Conservation (phyloP, 2,797 vertebrate genomes). For the Carduelis carduelis region DNA sequence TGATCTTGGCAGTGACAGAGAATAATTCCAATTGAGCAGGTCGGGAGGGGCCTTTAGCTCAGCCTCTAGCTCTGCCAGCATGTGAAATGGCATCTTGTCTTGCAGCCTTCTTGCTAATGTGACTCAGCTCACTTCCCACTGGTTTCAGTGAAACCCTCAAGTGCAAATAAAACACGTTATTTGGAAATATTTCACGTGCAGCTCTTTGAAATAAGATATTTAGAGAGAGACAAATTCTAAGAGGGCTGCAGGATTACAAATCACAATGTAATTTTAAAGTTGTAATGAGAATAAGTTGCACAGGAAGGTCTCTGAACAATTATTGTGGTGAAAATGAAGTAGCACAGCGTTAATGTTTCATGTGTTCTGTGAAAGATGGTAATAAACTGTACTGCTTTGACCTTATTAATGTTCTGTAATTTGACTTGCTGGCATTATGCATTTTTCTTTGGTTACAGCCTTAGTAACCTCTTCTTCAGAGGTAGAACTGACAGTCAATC, state of each 20-base stretch:
- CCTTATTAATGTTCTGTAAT: slow-evolving; percentile 56
- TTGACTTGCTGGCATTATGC: neutral
- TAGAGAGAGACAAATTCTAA: slow-evolving; percentile 30
- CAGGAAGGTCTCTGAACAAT: slow-evolving; percentile 24
- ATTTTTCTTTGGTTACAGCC: slow-evolving; percentile 17
- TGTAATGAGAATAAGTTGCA: slow-evolving; percentile 32
- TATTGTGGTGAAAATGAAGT: slow-evolving; percentile 38
- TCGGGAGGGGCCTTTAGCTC: neutral
- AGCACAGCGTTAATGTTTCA: slow-evolving; percentile 14
- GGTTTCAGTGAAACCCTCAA: neutral
- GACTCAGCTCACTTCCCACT: neutral
- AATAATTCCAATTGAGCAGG: neutral
- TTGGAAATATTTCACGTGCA: neutral
- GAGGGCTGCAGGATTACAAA: slow-evolving; percentile 18
- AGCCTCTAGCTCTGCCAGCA: neutral
- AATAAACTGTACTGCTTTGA: slow-evolving; percentile 46
- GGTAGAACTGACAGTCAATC: neutral
- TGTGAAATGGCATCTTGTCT: neutral
- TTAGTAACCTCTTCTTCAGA: neutral
- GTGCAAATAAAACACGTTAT: neutral
- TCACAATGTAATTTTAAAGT: slow-evolving; percentile 28
- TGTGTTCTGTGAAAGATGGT: slow-evolving; percentile 31
- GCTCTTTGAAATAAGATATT: slow-evolving; percentile 13
- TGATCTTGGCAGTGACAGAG: neutral
- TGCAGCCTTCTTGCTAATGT: neutral